phyloP scores from a whole-genome alignment of 2,113 vertebrate species.

The Cynocephalus volans region DNA sequence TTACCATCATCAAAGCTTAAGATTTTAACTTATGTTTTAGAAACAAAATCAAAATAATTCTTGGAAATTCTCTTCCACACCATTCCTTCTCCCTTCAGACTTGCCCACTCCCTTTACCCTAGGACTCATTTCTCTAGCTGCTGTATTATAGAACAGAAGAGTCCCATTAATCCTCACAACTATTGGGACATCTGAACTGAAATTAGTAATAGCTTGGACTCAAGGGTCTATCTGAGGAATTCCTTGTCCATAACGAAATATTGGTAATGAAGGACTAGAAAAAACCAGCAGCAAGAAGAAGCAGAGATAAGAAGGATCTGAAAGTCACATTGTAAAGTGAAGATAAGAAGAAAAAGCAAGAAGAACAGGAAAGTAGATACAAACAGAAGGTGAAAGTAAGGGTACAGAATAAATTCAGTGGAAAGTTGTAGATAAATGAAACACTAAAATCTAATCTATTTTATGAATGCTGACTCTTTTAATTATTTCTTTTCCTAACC shows the following conservation, averaged over 20 bases:
- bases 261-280: not conserved
- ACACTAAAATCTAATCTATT: slow-evolving; percentile 37
- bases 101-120: not conserved
- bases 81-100: not conserved
- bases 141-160: not conserved
- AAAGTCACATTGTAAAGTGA: not conserved
- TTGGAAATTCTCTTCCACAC: not conserved
- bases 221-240: not conserved
- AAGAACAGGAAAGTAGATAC: not conserved
- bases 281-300: not conserved
- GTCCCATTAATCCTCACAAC: not conserved
- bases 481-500: not conserved
- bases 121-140: not conserved
- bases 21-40: slow-evolving; percentile 36
- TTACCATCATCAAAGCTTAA: not conserved
- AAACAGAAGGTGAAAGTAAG: not conserved
- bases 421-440: not conserved
- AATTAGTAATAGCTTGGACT: not conserved
- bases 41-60: not conserved
- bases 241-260: slow-evolving; percentile 6
- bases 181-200: not conserved
- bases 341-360: not conserved
- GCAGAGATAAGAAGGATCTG: not conserved
- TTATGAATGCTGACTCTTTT: slow-evolving; percentile 20
- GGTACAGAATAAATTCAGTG: not conserved